Percentiles rank a stretch among this genome's conserved stretches.
Conservation (phyloP, 2,888 invertebrate genomes). For the Mylabris sibirica region DNA sequence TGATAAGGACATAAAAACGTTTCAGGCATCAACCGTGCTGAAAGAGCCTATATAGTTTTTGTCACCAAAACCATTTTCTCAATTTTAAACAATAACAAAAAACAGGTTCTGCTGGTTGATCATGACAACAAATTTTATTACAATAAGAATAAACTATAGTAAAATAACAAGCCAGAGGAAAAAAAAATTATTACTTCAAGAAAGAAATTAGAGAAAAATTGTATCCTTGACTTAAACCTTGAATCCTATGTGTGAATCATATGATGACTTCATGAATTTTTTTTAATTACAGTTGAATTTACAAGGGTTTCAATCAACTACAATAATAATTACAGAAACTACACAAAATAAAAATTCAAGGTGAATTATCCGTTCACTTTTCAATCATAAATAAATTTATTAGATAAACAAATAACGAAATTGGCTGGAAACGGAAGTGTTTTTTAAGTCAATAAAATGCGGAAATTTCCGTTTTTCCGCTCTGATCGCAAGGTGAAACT, state of each 20-base stretch:
- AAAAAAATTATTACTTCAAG: not conserved
- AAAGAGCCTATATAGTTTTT: no score
- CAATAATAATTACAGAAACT: not conserved
- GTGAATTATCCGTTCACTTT: not conserved
- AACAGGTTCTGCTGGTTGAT: not conserved
- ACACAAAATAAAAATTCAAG: not conserved
- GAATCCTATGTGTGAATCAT: not conserved
- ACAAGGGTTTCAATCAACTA: not conserved
- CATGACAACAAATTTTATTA: not conserved
- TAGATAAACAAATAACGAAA: not conserved
- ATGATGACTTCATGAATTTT: not conserved
- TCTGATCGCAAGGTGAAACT: not conserved
- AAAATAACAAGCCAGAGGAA: not conserved
- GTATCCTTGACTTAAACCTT: conserved; percentile 1
- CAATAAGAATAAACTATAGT: not conserved
- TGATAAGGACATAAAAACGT: no score
- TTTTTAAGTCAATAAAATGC: not conserved
- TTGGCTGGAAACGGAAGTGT: not conserved
- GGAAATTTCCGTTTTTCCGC: not conserved
- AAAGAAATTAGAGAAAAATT: not conserved
- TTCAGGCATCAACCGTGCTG: no score
- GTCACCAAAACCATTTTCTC: not conserved
- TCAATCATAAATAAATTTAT: not conserved
- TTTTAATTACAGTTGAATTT: not conserved
- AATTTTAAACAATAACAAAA: not conserved